phyloP scores from a whole-genome alignment of 2,797 vertebrate genomes.

The Pseudochirops cupreus region DNA sequence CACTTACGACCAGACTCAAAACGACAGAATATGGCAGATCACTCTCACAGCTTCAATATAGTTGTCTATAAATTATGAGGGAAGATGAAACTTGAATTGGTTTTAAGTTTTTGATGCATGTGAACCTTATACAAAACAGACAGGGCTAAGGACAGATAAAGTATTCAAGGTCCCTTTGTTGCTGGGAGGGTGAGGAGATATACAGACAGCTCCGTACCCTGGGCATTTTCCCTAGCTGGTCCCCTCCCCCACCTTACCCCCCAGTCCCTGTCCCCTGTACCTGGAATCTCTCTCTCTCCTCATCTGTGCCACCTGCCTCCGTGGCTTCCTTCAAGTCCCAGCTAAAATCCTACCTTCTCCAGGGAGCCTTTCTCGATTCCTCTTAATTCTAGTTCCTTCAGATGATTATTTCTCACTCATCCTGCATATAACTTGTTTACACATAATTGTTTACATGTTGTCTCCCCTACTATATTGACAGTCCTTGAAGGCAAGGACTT shows the following conservation, averaged over 20 bases:
- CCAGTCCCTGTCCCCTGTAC: no score
- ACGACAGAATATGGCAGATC: constrained; percentile 73
- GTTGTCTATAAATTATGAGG: constrained; percentile 65
- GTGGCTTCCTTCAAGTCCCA: not conserved
- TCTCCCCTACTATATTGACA: not conserved
- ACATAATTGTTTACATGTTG: not conserved
- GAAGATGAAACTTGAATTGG: constrained; percentile 53
- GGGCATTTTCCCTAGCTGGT: not conserved
- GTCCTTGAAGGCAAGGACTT: not conserved
- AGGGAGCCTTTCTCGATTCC: not conserved
- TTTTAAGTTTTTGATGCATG: constrained; percentile 5
- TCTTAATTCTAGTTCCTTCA: not conserved
- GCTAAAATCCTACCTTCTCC: not conserved
- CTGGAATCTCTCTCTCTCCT: no score
- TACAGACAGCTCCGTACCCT: not conserved
- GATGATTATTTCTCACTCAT: not conserved
- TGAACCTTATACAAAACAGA: not conserved
- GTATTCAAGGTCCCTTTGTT: not conserved
- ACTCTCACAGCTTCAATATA: constrained; percentile 66
- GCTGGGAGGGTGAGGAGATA: not conserved
- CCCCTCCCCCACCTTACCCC: no score
- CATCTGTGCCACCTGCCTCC: not conserved
- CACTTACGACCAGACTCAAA: constrained; percentile 71
- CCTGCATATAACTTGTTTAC: not conserved
- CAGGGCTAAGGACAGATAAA: not conserved